These are phyloP conservation scores for Trissolcus brochymenae DNA, from an alignment of 2,888 invertebrate species.

Conservation along the genomic window DNA sequence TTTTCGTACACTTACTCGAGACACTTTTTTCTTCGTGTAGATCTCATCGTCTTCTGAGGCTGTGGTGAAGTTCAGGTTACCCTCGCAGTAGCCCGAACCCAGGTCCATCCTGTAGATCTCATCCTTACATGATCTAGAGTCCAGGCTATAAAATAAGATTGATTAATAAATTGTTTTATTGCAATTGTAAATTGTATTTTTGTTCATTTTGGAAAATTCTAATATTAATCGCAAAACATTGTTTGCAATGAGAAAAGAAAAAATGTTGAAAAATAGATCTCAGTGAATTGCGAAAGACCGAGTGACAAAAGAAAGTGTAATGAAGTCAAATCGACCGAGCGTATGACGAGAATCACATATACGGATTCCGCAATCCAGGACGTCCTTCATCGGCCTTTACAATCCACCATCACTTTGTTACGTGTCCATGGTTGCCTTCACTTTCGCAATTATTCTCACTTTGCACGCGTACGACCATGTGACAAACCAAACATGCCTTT, in stretches of 20 bases:
- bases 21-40: conserved; percentile 75
- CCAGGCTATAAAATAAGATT: conserved; percentile 64
- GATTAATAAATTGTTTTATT: background rate
- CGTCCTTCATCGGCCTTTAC: conserved; percentile 64
- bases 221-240: too few relatives aligned
- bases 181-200: too few relatives aligned
- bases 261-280: too few relatives aligned
- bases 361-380: conserved; percentile 37
- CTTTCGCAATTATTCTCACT: conserved; percentile 64
- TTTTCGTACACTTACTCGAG: conserved; percentile 68
- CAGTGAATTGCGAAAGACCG: too few relatives aligned
- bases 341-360: conserved; percentile 15
- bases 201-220: too few relatives aligned
- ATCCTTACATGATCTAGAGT: conserved; percentile 74
- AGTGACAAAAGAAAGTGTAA: too few relatives aligned
- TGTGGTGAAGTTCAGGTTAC: conserved; percentile 74
- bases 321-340: too few relatives aligned
- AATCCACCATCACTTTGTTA: conserved; percentile 29
- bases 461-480: conserved; percentile 55
- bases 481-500: conserved; percentile 33
- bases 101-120: conserved; percentile 74
- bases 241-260: too few relatives aligned
- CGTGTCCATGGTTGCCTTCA: conserved; percentile 61
- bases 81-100: conserved; percentile 72
- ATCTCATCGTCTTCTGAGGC: conserved; percentile 75